Evolutionary conservation across 2,113 vertebrate species (phyloP).

Genomic region (Pterocles gutturalis): DNA sequence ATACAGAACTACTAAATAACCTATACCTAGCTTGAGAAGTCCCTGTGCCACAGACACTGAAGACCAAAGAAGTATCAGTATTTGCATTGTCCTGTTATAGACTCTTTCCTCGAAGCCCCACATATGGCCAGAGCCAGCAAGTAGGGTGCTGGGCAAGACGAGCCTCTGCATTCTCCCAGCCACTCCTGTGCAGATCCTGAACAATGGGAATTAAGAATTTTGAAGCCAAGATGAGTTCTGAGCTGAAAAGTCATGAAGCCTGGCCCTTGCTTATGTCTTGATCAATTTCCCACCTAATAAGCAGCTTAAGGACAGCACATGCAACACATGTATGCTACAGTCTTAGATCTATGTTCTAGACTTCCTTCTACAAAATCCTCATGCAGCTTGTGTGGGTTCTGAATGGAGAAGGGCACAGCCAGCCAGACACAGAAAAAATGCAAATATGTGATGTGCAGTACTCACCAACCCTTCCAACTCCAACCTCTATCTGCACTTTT

Average conservation of each 20-base stretch:
- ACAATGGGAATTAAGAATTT: background rate
- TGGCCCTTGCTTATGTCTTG: background rate
- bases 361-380: background rate
- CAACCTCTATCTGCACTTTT: background rate
- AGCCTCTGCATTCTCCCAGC: background rate
- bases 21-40: background rate
- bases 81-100: background rate
- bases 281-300: background rate
- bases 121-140: background rate
- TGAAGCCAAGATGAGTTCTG: background rate
- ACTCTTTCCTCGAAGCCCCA: background rate
- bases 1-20: background rate
- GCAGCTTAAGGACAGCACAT: background rate
- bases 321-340: background rate
- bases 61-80: background rate
- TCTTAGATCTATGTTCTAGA: background rate
- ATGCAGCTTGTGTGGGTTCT: background rate
- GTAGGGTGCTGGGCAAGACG: background rate
- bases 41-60: background rate
- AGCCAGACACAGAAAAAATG: background rate
- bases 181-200: background rate
- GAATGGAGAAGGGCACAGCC: background rate
- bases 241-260: background rate
- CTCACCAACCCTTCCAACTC: background rate
- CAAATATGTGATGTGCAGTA: background rate